Conservation (phyloP, 2,113 vertebrate species). For the Gavia stellata region DNA sequence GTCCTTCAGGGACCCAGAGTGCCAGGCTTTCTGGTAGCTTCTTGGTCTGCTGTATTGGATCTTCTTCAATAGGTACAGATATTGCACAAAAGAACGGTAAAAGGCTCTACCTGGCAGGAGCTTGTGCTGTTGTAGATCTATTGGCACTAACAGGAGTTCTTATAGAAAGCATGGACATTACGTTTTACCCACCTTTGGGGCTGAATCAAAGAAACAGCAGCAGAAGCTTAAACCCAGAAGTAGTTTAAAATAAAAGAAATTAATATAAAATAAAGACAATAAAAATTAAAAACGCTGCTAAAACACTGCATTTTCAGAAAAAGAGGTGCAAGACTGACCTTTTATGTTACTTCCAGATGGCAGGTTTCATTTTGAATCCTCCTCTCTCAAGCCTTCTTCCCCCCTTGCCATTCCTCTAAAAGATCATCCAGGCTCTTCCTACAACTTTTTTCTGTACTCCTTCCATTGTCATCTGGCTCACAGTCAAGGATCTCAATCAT, state of each 20-base stretch:
- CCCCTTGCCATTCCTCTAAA: background rate
- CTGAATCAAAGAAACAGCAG: background rate
- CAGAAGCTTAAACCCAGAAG: background rate
- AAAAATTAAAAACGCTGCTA: background rate
- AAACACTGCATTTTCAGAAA: background rate
- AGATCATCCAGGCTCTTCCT: background rate
- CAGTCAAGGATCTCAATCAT: background rate
- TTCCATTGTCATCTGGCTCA: background rate
- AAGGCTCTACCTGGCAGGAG: background rate
- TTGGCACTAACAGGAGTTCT: rapidly evolving
- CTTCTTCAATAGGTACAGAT: background rate
- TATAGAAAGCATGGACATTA: background rate
- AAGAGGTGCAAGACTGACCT: background rate
- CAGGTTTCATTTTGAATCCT: background rate
- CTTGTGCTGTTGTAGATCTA: background rate
- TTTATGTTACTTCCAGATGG: background rate
- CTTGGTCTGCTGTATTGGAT: background rate
- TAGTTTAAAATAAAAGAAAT: background rate
- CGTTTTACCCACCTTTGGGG: background rate
- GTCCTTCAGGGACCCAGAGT: background rate
- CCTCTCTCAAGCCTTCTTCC: background rate
- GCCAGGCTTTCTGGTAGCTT: background rate
- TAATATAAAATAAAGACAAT: background rate
- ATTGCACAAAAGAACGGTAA: background rate
- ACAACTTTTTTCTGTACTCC: background rate